These are phyloP conservation scores for Troglohyphantes excavatus DNA, from an alignment of 2,888 invertebrate genomes.

Conservation along the genomic window DNA sequence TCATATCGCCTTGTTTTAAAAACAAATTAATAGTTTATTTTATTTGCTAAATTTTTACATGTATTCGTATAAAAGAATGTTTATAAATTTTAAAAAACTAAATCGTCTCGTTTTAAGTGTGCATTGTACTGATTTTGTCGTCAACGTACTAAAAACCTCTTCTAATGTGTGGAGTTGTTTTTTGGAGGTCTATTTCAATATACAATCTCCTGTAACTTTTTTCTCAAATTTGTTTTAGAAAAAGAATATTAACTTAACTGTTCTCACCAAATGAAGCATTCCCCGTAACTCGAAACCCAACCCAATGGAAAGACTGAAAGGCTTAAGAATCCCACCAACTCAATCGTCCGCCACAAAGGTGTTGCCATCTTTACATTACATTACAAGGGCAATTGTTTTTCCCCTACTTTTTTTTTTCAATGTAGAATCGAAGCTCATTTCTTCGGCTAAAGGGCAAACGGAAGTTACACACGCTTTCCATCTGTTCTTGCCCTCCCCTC, in stretches of 20 bases:
- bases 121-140: too few relatives aligned
- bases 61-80: too few relatives aligned
- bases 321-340: slow-evolving; percentile 26
- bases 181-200: too few relatives aligned
- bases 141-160: too few relatives aligned
- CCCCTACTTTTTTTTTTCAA: neutral
- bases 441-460: slow-evolving; percentile 63
- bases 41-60: too few relatives aligned
- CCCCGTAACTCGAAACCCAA: neutral
- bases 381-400: neutral
- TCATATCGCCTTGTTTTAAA: too few relatives aligned
- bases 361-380: neutral
- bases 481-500: slow-evolving; percentile 26
- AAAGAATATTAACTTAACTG: neutral
- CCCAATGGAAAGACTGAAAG: neutral
- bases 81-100: too few relatives aligned
- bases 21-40: too few relatives aligned
- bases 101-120: too few relatives aligned
- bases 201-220: too few relatives aligned
- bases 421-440: neutral
- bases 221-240: neutral
- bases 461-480: slow-evolving; percentile 52
- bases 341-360: neutral
- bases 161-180: too few relatives aligned
- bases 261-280: neutral